Evolutionary conservation across 2,888 invertebrate genomes (phyloP).

Genomic region (Cepaea hortensis): DNA sequence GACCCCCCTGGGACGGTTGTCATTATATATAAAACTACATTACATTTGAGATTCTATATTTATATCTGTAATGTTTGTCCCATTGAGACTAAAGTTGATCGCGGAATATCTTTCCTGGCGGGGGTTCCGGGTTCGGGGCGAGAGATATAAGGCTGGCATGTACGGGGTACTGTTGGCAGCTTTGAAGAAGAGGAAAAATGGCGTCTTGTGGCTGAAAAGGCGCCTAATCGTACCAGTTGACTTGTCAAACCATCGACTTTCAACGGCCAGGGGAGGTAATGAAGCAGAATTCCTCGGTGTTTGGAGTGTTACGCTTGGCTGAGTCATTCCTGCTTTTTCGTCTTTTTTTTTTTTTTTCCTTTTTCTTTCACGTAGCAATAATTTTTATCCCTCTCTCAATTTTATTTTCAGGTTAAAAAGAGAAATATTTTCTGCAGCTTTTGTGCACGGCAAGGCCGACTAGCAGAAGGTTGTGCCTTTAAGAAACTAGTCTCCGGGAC

Average conservation of each 20-base stretch:
- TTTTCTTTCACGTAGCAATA: not conserved
- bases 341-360: not conserved
- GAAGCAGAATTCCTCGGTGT: conserved; percentile 22
- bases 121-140: no score
- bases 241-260: not conserved
- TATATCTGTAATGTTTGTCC: no score
- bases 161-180: no score
- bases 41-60: no score
- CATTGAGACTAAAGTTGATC: not conserved
- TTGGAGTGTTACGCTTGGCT: conserved; percentile 2
- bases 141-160: no score
- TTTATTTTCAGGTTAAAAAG: not conserved
- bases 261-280: conserved; percentile 1
- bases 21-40: no score
- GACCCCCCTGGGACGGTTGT: no score
- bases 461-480: not conserved
- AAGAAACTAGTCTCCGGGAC: not conserved
- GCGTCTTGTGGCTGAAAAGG: not conserved
- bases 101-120: not conserved
- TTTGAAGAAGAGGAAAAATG: not conserved
- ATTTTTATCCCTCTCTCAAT: not conserved
- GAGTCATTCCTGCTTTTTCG: not conserved
- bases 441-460: not conserved
- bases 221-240: not conserved
- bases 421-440: not conserved